Evolutionary conservation across 1,140 invertebrate species (phyloP), one percentile per base, ranked within the genome.

Genomic region (Harlomillsia oculata): DNA sequence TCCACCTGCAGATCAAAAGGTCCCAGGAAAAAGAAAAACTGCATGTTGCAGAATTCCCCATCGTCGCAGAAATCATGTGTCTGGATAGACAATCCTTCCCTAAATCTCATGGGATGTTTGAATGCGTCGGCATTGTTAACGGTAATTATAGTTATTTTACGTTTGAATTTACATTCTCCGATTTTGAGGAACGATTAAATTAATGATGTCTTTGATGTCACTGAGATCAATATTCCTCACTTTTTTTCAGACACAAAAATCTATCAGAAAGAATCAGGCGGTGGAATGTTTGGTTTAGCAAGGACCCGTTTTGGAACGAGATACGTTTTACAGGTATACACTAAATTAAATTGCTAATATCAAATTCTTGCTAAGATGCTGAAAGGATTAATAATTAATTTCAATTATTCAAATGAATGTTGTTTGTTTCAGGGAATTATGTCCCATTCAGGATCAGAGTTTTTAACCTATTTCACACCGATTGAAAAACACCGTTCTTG

Each of bases 21-120:
- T 14, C 14, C 6, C 30, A 34, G 6, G 14, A 6, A 34, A 34
- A 8, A 34, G 6, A 8, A 8, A 34, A 14, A 34, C 23, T 50
- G 1, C 48, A 50, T 16, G 21, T 50, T 16, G 36, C 48, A 0
- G 48, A 50, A 1, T 50, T 50, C 34, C 48, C 48, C 5, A 20
- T 37, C 14, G 34, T 50, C 20, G 18, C 48, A n/a, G 48, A 50
- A 50, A 50, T 50, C 32, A 6, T 25, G 5, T 50, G 48, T 6
- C n/a, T n/a, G n/a, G n/a, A n/a, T n/a, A n/a, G n/a, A 40, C 18
- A 40, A 23, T n/a, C 2, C 21, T 39, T 16, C 34, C 4, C 36
- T 30, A 3, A 50, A 34, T 8, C 14, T 14, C 30, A 34, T 34
- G 6, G 6, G 14, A 14, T 34, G n/a, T 34, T 34, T 34, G 14